Conservation (phyloP, 2,797 vertebrate species). For the Philypnodon macrostomus region DNA sequence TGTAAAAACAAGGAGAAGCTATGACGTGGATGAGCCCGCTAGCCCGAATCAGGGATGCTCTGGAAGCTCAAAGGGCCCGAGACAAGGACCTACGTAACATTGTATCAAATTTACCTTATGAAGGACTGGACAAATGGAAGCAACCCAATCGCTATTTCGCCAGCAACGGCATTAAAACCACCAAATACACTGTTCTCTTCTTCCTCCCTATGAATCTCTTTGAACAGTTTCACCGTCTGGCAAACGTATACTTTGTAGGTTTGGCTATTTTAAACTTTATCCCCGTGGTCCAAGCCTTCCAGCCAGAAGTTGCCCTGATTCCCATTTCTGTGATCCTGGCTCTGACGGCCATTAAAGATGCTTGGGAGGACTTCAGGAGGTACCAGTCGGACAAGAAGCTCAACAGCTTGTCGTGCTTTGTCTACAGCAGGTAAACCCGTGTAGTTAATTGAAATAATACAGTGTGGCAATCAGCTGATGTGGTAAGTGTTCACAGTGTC, state of each 20-base stretch:
- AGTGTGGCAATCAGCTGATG: no score
- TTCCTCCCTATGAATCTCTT: slow-evolving; percentile 89
- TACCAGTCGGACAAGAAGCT: slow-evolving; percentile 85
- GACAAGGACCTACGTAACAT: slow-evolving; percentile 78
- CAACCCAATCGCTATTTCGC: slow-evolving; percentile 83
- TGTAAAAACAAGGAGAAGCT: slow-evolving; percentile 27
- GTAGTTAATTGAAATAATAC: background rate
- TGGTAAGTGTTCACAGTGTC: no score
- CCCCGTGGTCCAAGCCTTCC: slow-evolving; percentile 86
- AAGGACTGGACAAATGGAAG: slow-evolving; percentile 69
- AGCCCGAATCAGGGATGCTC: slow-evolving; percentile 60
- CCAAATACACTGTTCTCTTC: slow-evolving; percentile 83
- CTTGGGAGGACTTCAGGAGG: slow-evolving; percentile 89
- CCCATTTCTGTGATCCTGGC: slow-evolving; percentile 85
- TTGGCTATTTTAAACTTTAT: slow-evolving; percentile 87
- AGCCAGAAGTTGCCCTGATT: slow-evolving; percentile 84
- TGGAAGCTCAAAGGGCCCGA: slow-evolving; percentile 68
- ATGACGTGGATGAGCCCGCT: slow-evolving; percentile 70
- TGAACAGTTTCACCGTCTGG: slow-evolving; percentile 89
- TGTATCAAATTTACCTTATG: slow-evolving; percentile 82
- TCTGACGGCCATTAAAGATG: slow-evolving; percentile 88
- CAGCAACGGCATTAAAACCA: slow-evolving; percentile 87
- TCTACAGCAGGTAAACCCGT: slow-evolving; percentile 86
- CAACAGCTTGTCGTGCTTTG: slow-evolving; percentile 81
- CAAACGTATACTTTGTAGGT: slow-evolving; percentile 89